phyloP scores from a whole-genome alignment of 2,113 vertebrate species.

The Panthera tigris region DNA sequence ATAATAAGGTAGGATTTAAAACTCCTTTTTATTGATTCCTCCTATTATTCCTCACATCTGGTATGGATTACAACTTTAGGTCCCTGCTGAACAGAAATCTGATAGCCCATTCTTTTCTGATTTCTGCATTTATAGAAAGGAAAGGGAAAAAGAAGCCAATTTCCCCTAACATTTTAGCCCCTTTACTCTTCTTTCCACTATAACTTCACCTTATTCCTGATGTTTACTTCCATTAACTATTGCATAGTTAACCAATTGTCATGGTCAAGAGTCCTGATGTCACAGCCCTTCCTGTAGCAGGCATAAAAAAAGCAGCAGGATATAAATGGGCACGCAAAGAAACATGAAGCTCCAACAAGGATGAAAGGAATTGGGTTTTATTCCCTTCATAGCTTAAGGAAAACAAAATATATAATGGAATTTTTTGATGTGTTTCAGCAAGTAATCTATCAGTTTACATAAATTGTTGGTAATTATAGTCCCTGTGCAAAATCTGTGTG shows the following conservation, averaged over 20 bases:
- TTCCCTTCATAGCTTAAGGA: background rate
- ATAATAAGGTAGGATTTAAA: background rate
- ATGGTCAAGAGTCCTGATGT: background rate
- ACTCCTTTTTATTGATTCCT: background rate
- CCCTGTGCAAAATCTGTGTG: background rate
- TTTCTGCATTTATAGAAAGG: background rate
- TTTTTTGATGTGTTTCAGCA: background rate
- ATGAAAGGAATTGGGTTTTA: background rate
- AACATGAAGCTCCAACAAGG: background rate
- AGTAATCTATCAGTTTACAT: background rate
- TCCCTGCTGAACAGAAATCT: background rate
- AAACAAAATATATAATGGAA: background rate
- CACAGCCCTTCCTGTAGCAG: background rate
- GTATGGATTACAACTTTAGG: background rate
- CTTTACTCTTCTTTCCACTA: background rate
- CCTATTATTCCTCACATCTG: constrained; percentile 26
- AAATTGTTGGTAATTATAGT: background rate
- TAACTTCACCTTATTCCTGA: background rate
- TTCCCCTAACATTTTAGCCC: background rate
- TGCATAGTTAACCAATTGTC: background rate
- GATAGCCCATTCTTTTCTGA: constrained; percentile 29
- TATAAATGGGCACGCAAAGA: background rate
- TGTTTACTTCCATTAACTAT: background rate
- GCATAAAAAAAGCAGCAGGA: background rate
- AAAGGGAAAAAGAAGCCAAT: background rate